Base-by-base conservation (phyloP, 1,140 invertebrate genomes). In the Diorhabda carinulata region DNA sequence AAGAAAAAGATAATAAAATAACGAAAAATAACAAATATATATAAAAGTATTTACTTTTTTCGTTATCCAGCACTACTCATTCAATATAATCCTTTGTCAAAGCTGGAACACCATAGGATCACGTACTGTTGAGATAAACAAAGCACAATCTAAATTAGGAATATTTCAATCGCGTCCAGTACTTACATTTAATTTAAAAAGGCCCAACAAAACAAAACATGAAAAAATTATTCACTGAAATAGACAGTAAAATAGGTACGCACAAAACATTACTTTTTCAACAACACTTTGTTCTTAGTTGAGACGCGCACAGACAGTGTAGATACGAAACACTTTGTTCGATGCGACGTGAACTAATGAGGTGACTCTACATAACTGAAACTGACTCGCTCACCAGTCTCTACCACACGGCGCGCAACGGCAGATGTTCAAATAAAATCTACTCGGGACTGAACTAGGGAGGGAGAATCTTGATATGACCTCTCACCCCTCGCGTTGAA, bases 351-450 rank as follows among this genome's bases (percentile, higher is more conserved):
- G 61, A 44, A 44, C 61, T 43, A 10, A 62, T 6, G n/a, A 43
- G 43, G 43, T n/a, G 43, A 43, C 61, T 62, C 61, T 62, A 62
- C 61, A 44, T 62, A 62, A 62, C 61, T 62, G 61, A 62, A 44
- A 62, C 61, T 62, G 61, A 44, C 61, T n/a, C 25, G 25, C 25
- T 25, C 47, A 52, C 47, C 47, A 52, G 4, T 52, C 47, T 52
- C 47, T 44, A 62, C 61, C 61, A 43, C 61, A 41, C 61, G 61
- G 41, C 61, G 42, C 43, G 41, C 61, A 62, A 43, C 61, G 61
- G 61, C 61, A 62, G 61, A 62, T 62, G 61, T 62, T 62, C 61
- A 62, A 62, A 62, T 62, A 62, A 62, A 62, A 62, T 62, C 61
- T 62, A 62, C 41, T 62, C 61, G 41, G 47, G 47, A 52, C 47